Evolutionary conservation across 2,797 vertebrate species (phyloP).

Genomic region (Hylomyscus alleni): DNA sequence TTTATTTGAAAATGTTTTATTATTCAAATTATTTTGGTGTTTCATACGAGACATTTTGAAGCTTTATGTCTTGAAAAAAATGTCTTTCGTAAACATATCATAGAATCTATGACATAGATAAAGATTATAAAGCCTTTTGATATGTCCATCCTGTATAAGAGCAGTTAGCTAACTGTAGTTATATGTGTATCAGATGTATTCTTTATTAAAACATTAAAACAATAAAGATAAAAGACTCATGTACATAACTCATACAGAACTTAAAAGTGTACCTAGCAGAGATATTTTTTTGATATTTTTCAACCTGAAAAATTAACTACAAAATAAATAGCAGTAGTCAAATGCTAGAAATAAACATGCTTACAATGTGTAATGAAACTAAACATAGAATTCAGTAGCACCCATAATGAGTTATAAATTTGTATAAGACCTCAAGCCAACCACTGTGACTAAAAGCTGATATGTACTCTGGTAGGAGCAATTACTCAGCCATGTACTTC

Average conservation of each 20-base stretch:
- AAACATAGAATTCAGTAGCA: slow-evolving; percentile 1
- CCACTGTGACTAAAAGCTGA: background rate
- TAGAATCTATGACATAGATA: background rate
- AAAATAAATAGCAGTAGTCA: slow-evolving; percentile 47
- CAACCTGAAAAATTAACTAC: slow-evolving; percentile 34
- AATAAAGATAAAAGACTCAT: background rate
- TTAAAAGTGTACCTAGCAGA: background rate
- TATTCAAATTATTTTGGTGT: slow-evolving; percentile 24
- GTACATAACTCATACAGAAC: slow-evolving; percentile 18
- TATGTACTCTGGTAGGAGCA: accelerated
- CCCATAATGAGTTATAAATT: background rate
- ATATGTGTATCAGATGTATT: background rate
- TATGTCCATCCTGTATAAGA: background rate
- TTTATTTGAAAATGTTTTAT: background rate
- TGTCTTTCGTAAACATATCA: background rate
- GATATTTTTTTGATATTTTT: slow-evolving; percentile 35
- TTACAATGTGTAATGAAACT: slow-evolving; percentile 10
- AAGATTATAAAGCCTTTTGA: background rate
- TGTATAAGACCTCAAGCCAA: background rate
- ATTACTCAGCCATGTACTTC: background rate
- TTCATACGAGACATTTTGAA: background rate
- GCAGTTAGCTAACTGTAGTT: background rate
- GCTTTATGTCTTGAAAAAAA: background rate
- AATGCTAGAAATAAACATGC: background rate
- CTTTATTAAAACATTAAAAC: slow-evolving; percentile 57